Evolutionary conservation across 2,113 vertebrate genomes (phyloP), one percentile per base, ranked within the genome.

Genomic region (Megaleporinus macrocephalus): DNA sequence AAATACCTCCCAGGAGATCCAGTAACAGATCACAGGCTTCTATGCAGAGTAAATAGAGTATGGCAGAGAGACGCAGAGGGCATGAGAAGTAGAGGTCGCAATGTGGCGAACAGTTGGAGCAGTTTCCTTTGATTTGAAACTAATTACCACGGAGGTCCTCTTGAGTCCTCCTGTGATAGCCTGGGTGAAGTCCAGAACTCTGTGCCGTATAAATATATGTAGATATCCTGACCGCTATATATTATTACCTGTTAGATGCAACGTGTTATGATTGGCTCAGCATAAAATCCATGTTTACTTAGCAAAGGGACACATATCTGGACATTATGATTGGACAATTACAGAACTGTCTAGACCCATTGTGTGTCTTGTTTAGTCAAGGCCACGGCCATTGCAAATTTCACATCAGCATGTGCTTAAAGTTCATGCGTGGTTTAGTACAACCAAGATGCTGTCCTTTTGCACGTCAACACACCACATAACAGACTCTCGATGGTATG

Each of bases 221-320:
- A 85, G 87, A 89, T 90, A 88, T 76, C 76, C 84, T 78, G 85
- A 82, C 76, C 80, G 88, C 87, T 86, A 86, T 82, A 84, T 79
- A 69, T 89, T 89, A 88, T 90, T 90, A 88, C 88, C 90, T 87
- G 88, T 86, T 83, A 88, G 86, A 81, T 63, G 74, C 73, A 86
- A 70, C 36, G 82, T 93, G 88, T 90, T 91, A 78, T 91, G 81
- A 22, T 85, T 92, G 90, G 92, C 89, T 76, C 14, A 55, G 24
- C 30, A 44, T 5, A 29, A 69, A 72, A 81, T 30, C 12, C 51
- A 76, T 83, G 88, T 85, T 86, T 88, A 66, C 83, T 85, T 81
- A 65, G 79, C 57, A 78, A 49, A 85, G 80, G 73, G 62, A 77
- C 80, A 57, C 24, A 87, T 68, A 75, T 83, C 36, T 53, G 83